Base-by-base conservation (phyloP, 1,140 invertebrate species). In the Coenobita brevimanus region DNA sequence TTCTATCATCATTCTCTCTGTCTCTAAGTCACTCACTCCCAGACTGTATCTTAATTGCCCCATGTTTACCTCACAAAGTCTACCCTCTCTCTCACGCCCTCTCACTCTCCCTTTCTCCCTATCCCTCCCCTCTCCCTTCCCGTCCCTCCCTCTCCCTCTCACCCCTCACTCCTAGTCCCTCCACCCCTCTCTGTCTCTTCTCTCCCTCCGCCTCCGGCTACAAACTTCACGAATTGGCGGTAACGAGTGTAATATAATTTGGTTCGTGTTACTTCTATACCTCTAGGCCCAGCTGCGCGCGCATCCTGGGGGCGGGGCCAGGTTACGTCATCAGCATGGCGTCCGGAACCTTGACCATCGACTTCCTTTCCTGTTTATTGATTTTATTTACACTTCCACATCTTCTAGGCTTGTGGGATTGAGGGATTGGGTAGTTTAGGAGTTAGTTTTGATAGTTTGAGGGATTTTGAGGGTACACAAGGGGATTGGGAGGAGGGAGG, bases 181-280 rank as follows among this genome's bases (percentile, higher is more conserved):
- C n/a, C n/a, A n/a, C n/a, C n/a, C n/a, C n/a, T n/a, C 60, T 10
- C 17, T 21, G 8, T 38, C 36, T 36, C 41, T 36, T 73, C n/a
- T 38, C 69, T 27, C 69, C 24, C 30, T 27, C 33, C 33, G 36
- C 41, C n/a, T 73, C 33, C 24, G 21, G 24, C n/a, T 27, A 36
- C 6, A 36, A 36, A 38, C 15, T 60, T 17, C 15, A 38, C 30
- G 41, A 73, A 85, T 85, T 85, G 83, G 83, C 83, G 57, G 36
- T 85, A 85, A 85, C 83, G 83, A 85, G 83, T 78, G 76, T 85
- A 85, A 85, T 85, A 78, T 78, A 85, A 85, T 85, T 85, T 78
- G 54, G 78, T 85, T 85, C 83, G 73, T 85, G 83, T 85, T 78
- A 57, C 73, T 62, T 57, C 78, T 85, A 64, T n/a, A n/a, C 83